Evolutionary conservation across 1,140 invertebrate species (phyloP).

Genomic region (Zaprionus davidi): DNA sequence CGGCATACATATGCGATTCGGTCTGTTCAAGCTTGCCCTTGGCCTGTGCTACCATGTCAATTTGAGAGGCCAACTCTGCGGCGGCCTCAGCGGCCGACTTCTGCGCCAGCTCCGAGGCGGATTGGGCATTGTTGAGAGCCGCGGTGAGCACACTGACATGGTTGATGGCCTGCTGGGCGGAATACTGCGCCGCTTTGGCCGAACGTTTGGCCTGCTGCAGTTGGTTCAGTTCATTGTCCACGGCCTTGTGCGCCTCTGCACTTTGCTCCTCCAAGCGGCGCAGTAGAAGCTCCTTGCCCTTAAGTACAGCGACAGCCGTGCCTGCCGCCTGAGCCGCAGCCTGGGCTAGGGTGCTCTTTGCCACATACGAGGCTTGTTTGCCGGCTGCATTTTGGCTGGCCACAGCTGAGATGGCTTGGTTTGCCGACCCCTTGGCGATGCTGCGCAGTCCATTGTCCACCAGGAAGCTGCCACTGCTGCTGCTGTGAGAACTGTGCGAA

Average conservation of each 20-base stretch:
- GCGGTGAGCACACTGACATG: slow-evolving; percentile 85
- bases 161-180: slow-evolving; percentile 85
- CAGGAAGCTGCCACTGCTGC: slow-evolving; percentile 40
- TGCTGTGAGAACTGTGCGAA: slow-evolving; percentile 25
- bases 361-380: slow-evolving; percentile 86
- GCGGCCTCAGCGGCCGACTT: slow-evolving; percentile 86
- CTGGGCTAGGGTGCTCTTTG: slow-evolving; percentile 86
- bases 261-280: slow-evolving; percentile 86
- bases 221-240: slow-evolving; percentile 85
- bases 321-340: slow-evolving; percentile 85
- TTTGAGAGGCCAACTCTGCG: slow-evolving; percentile 86
- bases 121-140: slow-evolving; percentile 85
- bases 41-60: slow-evolving; percentile 86
- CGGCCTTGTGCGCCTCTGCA: slow-evolving; percentile 84
- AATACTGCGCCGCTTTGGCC: slow-evolving; percentile 85
- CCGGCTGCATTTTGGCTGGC: slow-evolving; percentile 85
- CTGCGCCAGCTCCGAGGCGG: slow-evolving; percentile 85
- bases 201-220: slow-evolving; percentile 86
- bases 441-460: slow-evolving; percentile 83
- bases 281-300: slow-evolving; percentile 86
- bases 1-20: slow-evolving; percentile 85
- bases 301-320: slow-evolving; percentile 85
- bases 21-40: slow-evolving; percentile 85
- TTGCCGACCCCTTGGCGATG: slow-evolving; percentile 89
- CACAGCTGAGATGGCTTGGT: slow-evolving; percentile 87